phyloP scores from a whole-genome alignment of 1,140 invertebrate species.

The Bombus haemorrhoidalis region DNA sequence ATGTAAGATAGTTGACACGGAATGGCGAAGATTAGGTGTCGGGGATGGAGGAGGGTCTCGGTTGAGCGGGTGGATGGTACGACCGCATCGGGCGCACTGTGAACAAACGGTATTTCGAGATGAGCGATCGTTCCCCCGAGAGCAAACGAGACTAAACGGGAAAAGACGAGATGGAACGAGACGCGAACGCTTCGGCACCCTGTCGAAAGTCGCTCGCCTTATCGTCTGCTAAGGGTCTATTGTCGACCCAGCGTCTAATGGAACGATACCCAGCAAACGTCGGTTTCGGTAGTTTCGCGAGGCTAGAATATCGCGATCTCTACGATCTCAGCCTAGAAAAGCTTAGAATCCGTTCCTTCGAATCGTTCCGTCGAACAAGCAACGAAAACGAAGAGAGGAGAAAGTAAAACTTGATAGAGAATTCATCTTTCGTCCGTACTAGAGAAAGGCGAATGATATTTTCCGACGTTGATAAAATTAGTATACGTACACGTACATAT shows the following conservation, averaged over 20 bases:
- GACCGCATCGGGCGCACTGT: conserved; percentile 51
- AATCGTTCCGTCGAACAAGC: no score
- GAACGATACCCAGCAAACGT: conserved; percentile 34
- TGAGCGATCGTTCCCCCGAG: conserved; percentile 79
- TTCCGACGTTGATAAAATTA: no score
- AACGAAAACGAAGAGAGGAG: no score
- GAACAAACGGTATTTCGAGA: conserved; percentile 74
- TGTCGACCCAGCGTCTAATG: conserved; percentile 47
- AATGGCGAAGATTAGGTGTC: conserved; percentile 77
- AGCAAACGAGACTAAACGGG: conserved; percentile 64
- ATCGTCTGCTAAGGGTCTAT: conserved; percentile 65
- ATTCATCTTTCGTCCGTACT: no score
- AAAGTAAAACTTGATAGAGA: no score
- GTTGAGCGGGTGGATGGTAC: background rate
- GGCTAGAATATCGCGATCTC: background rate
- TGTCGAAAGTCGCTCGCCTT: conserved; percentile 73
- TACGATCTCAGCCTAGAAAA: background rate
- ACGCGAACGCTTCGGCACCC: conserved; percentile 62
- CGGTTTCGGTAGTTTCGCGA: background rate
- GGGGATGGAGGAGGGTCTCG: conserved; percentile 48
- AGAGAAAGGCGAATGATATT: no score
- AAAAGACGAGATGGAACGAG: conserved; percentile 59
- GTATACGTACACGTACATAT: no score
- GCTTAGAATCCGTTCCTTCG: background rate
- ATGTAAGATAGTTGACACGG: conserved; percentile 77